A percentile compares a stretch with the other conserved stretches of the same genome.
Conservation (phyloP, 1,140 invertebrate genomes). For the Lepidurus apus region DNA sequence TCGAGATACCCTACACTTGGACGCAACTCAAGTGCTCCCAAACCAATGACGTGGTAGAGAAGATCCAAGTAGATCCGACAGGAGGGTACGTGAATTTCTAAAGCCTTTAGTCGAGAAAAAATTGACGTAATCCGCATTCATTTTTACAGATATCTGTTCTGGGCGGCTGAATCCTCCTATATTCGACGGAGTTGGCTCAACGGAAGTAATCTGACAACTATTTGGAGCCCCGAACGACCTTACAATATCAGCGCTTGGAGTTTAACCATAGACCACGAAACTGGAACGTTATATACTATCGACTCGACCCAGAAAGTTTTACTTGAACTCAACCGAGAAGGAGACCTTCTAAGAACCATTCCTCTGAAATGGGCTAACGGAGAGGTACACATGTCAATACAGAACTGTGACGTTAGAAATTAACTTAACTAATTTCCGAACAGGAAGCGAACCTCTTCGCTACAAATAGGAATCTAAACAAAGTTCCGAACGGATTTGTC, state of each 20-base stretch:
- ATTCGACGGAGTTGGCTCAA: background rate
- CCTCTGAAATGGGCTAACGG: slow-evolving; percentile 5
- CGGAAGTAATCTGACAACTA: background rate
- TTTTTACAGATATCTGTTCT: background rate
- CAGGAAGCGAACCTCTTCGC: background rate
- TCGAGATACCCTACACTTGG: background rate
- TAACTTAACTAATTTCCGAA: background rate
- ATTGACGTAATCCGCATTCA: no score
- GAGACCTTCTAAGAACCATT: background rate
- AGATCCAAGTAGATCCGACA: no score
- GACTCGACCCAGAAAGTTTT: background rate
- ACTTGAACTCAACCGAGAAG: background rate
- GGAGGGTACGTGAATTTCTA: no score
- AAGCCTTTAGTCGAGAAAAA: no score
- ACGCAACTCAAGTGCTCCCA: background rate
- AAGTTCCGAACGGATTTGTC: background rate
- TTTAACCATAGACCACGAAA: slow-evolving; percentile 12
- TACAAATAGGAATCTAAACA: background rate
- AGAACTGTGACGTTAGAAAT: background rate
- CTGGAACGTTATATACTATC: background rate
- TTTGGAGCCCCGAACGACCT: background rate
- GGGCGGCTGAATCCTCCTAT: background rate
- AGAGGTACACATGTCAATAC: background rate
- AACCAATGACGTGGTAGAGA: no score
- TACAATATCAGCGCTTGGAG: background rate